phyloP scores from a whole-genome alignment of 2,888 invertebrate genomes.

The Gandaritis pyraliata region DNA sequence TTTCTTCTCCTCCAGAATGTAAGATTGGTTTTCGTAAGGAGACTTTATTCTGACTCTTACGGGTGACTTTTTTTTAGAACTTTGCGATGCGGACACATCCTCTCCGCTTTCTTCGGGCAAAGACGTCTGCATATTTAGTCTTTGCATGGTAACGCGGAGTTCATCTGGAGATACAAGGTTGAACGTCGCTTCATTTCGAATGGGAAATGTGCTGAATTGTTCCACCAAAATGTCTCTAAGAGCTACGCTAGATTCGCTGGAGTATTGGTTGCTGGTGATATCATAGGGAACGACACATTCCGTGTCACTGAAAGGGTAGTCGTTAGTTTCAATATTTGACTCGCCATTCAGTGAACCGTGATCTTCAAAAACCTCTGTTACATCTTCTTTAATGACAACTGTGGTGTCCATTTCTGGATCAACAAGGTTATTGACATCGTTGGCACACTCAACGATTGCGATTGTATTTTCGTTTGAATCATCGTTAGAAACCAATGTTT shows the following conservation, averaged over 20 bases:
- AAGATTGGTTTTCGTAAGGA: slow-evolving; percentile 73
- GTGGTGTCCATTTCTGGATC: slow-evolving; percentile 6
- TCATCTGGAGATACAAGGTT: slow-evolving; percentile 53
- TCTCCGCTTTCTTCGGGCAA: slow-evolving; percentile 64
- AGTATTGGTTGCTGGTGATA: slow-evolving; percentile 34
- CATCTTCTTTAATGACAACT: slow-evolving; percentile 15
- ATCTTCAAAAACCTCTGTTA: slow-evolving; percentile 18
- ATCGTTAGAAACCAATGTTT: not conserved
- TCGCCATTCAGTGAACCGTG: slow-evolving; percentile 20
- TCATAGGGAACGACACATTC: slow-evolving; percentile 21
- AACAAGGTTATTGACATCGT: slow-evolving; percentile 1
- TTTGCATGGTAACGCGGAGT: slow-evolving; percentile 57
- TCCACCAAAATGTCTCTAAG: slow-evolving; percentile 37
- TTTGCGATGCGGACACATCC: slow-evolving; percentile 39
- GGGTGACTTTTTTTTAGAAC: slow-evolving; percentile 60
- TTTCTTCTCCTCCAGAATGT: slow-evolving; percentile 69
- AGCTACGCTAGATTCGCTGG: slow-evolving; percentile 43
- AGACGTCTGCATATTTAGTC: slow-evolving; percentile 55
- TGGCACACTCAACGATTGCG: slow-evolving; percentile 17
- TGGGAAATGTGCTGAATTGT: slow-evolving; percentile 32
- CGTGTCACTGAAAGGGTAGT: slow-evolving; percentile 33
- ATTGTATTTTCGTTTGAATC: slow-evolving; percentile 18
- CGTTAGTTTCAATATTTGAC: slow-evolving; percentile 29
- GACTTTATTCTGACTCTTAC: slow-evolving; percentile 68
- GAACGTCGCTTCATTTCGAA: slow-evolving; percentile 43